Conservation (phyloP, 1,140 invertebrate genomes). For the Eupristina koningsbergeri region DNA sequence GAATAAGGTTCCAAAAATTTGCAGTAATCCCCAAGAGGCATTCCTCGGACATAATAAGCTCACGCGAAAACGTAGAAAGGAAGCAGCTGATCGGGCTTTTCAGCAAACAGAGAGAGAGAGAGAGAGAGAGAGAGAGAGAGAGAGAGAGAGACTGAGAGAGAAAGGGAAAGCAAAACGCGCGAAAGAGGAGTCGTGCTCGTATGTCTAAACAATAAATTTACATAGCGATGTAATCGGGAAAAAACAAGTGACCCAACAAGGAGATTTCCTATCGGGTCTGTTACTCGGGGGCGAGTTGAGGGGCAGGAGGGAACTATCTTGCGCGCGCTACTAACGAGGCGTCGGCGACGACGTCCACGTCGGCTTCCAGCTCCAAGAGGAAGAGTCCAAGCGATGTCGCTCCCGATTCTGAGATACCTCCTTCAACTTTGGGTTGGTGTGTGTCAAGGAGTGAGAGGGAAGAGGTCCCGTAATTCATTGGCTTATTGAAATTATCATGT, state of each 20-base stretch:
- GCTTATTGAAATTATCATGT: conserved; percentile 45
- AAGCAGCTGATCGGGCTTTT: neutral
- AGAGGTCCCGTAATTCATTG: neutral
- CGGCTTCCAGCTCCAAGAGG: too few species aligned
- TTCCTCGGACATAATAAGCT: neutral
- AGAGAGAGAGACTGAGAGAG: too few species aligned
- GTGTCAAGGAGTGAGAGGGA: neutral
- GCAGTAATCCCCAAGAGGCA: neutral
- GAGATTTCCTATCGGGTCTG: conserved; percentile 66
- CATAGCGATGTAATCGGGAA: conserved; percentile 71
- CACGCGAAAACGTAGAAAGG: neutral
- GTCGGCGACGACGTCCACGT: too few species aligned
- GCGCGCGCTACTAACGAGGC: conserved; percentile 63
- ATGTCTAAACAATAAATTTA: conserved; percentile 69
- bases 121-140: too few species aligned
- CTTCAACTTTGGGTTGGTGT: neutral
- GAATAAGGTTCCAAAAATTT: neutral
- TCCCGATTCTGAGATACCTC: neutral
- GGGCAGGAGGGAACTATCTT: neutral
- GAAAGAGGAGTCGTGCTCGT: conserved; percentile 28
- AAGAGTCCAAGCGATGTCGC: conserved; percentile 19
- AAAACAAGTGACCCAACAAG: conserved; percentile 70
- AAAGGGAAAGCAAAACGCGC: neutral
- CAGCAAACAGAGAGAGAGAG: too few species aligned
- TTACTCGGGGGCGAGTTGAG: neutral